Evolutionary conservation across 2,888 invertebrate species (phyloP).

Genomic region (Tyria jacobaeae): DNA sequence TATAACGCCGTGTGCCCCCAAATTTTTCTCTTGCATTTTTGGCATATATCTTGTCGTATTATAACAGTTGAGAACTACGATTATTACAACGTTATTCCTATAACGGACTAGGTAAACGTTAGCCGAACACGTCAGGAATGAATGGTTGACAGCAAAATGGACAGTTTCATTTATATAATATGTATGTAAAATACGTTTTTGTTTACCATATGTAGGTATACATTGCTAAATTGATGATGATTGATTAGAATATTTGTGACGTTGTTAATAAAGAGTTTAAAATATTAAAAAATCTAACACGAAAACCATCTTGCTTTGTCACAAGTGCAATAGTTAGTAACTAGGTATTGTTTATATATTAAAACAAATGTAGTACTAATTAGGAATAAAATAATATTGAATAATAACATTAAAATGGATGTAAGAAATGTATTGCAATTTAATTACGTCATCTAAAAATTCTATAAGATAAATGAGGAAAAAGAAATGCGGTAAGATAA

Average conservation of each 20-base stretch:
- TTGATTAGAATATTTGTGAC: background rate
- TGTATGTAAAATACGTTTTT: background rate
- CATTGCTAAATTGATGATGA: background rate
- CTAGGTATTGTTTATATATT: no score
- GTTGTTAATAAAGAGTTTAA: no score
- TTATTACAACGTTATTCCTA: constrained; percentile 57
- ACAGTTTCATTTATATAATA: constrained; percentile 24
- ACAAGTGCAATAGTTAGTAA: no score
- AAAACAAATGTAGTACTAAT: no score
- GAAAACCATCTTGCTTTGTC: background rate
- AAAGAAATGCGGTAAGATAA: no score
- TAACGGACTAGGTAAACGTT: constrained; percentile 60
- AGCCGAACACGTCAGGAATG: constrained; percentile 36
- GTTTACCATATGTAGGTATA: background rate
- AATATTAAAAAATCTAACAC: background rate
- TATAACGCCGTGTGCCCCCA: constrained; percentile 13
- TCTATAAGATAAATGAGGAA: no score
- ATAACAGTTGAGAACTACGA: constrained; percentile 56
- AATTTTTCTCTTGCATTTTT: constrained; percentile 58
- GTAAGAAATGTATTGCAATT: no score
- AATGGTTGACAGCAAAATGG: constrained; percentile 35
- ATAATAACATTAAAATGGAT: no score
- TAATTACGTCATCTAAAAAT: no score
- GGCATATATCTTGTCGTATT: constrained; percentile 50
- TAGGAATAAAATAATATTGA: no score